Conservation (phyloP, 2,797 vertebrate genomes). For the Pseudomugil gertrudae region DNA sequence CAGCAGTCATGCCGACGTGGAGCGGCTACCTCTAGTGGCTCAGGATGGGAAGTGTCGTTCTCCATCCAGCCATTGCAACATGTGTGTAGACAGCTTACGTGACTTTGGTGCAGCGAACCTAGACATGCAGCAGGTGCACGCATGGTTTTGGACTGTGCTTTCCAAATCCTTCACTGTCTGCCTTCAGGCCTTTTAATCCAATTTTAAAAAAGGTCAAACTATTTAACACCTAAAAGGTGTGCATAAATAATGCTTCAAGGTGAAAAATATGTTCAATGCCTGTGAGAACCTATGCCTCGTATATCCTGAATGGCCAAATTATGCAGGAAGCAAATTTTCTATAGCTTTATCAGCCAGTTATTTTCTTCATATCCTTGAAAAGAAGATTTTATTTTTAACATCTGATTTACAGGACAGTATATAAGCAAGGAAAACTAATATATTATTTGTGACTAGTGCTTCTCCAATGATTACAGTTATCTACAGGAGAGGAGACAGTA, state of each 20-base stretch:
- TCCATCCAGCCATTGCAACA: conserved; percentile 30
- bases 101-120: conserved; percentile 55
- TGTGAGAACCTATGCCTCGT: conserved; percentile 6
- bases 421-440: conserved; percentile 38
- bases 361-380: conserved; percentile 35
- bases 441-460: conserved; percentile 49
- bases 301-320: conserved; percentile 13
- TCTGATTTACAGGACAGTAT: conserved; percentile 35
- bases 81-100: conserved; percentile 40
- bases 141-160: conserved; percentile 34
- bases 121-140: conserved; percentile 48
- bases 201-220: conserved; percentile 13
- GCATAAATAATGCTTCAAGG: conserved; percentile 4
- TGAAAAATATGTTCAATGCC: neutral
- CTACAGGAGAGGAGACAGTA: conserved; percentile 82
- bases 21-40: conserved; percentile 67
- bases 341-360: conserved; percentile 40
- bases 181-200: conserved; percentile 34
- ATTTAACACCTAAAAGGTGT: conserved; percentile 14
- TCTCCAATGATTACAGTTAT: conserved; percentile 67
- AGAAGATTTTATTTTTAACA: neutral
- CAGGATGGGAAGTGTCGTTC: conserved; percentile 16
- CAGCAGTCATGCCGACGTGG: conserved; percentile 14
- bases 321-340: conserved; percentile 10
- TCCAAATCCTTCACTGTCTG: conserved; percentile 42